Evolutionary conservation across 2,888 invertebrate species (phyloP).

Genomic region (Nomada ferruginata): DNA sequence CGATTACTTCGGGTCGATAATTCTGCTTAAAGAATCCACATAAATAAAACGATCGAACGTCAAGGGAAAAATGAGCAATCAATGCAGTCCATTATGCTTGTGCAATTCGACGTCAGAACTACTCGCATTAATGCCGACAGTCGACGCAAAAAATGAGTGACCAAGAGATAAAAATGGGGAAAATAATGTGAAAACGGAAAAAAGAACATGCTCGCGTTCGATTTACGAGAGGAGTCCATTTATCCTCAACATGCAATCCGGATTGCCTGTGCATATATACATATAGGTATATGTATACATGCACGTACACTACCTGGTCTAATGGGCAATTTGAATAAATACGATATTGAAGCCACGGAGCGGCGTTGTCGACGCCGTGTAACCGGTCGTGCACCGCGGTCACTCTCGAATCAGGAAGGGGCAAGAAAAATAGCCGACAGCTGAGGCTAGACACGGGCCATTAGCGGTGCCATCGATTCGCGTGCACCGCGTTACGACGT

Average conservation of each 20-base stretch:
- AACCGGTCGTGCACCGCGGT: slow-evolving; percentile 56
- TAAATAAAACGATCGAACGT: too few relatives aligned
- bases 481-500: slow-evolving; percentile 52
- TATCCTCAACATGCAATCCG: slow-evolving; percentile 45
- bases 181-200: background rate
- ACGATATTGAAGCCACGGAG: slow-evolving; percentile 65
- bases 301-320: slow-evolving; percentile 37
- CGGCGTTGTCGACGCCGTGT: slow-evolving; percentile 60
- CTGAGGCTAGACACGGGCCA: slow-evolving; percentile 52
- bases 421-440: slow-evolving; percentile 66
- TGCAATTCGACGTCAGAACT: slow-evolving; percentile 62
- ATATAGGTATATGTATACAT: background rate
- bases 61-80: slow-evolving; percentile 40
- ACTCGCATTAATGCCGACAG: slow-evolving; percentile 48
- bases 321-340: slow-evolving; percentile 74
- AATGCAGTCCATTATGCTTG: slow-evolving; percentile 20
- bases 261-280: background rate
- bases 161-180: too few relatives aligned
- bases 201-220: slow-evolving; percentile 51
- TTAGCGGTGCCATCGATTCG: slow-evolving; percentile 66
- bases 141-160: background rate
- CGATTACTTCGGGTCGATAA: too few relatives aligned
- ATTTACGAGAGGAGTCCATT: slow-evolving; percentile 72
- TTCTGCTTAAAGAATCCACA: too few relatives aligned
- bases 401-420: slow-evolving; percentile 59